A percentile compares a stretch with the other conserved stretches of the same genome.
Conservation (phyloP, 2,797 vertebrate genomes). For the Leptatherina wallacei region DNA sequence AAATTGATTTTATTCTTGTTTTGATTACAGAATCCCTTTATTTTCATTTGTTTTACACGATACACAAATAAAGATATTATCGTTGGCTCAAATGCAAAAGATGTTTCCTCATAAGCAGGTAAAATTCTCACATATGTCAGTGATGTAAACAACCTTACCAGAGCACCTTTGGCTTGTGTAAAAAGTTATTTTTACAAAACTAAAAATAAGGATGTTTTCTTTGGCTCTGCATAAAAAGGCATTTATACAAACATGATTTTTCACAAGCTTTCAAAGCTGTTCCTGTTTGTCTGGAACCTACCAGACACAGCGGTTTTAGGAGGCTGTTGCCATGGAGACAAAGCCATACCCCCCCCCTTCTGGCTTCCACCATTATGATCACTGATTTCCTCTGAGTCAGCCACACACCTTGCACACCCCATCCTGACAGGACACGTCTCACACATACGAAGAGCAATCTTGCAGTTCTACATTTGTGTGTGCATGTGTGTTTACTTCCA, state of each 20-base stretch:
- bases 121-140: background rate
- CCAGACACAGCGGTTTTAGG: slow-evolving; percentile 17
- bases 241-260: slow-evolving; percentile 4
- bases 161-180: background rate
- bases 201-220: background rate
- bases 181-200: background rate
- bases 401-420: slow-evolving; percentile 50
- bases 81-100: background rate
- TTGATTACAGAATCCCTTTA: background rate
- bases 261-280: slow-evolving; percentile 8
- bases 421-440: slow-evolving; percentile 57
- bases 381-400: slow-evolving; percentile 69
- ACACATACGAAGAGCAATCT: slow-evolving; percentile 49
- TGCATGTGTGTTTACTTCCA: slow-evolving; percentile 47
- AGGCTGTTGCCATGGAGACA: slow-evolving; percentile 63
- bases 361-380: slow-evolving; percentile 43
- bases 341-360: slow-evolving; percentile 5
- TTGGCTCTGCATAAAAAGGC: background rate
- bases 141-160: background rate
- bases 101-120: background rate
- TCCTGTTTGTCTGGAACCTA: slow-evolving; percentile 36
- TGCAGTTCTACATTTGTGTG: slow-evolving; percentile 36
- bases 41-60: background rate
- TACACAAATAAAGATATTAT: background rate
- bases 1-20: background rate